Conservation (phyloP, 2,113 vertebrate species). For the Illadopsis cleaveri region DNA sequence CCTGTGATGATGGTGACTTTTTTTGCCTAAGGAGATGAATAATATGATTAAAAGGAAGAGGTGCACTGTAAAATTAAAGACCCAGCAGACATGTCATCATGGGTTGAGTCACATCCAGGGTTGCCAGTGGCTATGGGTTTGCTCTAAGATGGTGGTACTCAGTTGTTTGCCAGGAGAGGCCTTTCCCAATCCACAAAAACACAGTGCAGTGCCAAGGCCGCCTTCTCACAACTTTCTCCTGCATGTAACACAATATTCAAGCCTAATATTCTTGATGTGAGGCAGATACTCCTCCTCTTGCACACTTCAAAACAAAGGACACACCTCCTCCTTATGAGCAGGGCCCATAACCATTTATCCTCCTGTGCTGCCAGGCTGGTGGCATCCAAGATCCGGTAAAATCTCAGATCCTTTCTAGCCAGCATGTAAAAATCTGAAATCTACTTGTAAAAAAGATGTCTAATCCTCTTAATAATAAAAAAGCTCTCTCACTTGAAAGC, state of each 20-base stretch:
- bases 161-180: background rate
- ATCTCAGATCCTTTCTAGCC: background rate
- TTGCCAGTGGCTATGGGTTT: background rate
- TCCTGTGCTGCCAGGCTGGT: background rate
- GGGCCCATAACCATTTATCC: background rate
- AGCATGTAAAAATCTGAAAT: background rate
- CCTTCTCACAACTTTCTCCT: background rate
- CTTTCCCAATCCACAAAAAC: background rate
- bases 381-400: background rate
- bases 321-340: background rate
- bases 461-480: background rate
- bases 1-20: background rate
- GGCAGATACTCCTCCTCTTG: background rate
- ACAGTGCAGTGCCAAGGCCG: fast-evolving
- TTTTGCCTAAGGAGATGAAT: background rate
- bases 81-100: background rate
- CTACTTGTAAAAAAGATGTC: background rate
- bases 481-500: background rate
- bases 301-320: background rate
- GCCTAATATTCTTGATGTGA: background rate
- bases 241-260: background rate
- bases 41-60: constrained; percentile 11
- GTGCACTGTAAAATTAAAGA: background rate
- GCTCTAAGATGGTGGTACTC: background rate
- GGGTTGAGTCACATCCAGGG: background rate